A percentile compares a stretch with the other conserved stretches of the same genome.
phyloP scores from a whole-genome alignment of 2,888 invertebrate species.

The Diachrysia chrysitis region DNA sequence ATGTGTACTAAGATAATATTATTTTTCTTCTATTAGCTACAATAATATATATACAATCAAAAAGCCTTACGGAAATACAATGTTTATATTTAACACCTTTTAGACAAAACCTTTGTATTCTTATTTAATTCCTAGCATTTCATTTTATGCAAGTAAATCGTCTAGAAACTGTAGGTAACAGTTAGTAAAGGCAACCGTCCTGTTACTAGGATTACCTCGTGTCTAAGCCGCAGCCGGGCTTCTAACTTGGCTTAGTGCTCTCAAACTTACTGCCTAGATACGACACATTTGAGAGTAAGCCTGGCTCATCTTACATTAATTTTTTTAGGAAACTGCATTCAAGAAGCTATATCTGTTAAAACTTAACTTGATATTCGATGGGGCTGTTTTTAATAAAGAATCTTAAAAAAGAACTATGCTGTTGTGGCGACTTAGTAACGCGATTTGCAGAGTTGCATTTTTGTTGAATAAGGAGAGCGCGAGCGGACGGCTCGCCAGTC shows the following conservation, averaged over 20 bases:
- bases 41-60: no score
- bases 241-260: constrained; percentile 47
- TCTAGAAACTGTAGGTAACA: neutral
- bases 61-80: no score
- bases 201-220: constrained; percentile 30
- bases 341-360: constrained; percentile 20
- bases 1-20: no score
- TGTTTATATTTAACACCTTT: no score
- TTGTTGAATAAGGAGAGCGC: no score
- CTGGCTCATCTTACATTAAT: constrained; percentile 13
- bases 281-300: constrained; percentile 27
- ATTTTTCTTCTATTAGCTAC: no score
- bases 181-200: constrained; percentile 2
- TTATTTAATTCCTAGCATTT: no score
- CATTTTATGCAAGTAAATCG: neutral
- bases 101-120: no score
- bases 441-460: no score
- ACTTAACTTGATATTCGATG: constrained; percentile 12
- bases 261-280: constrained; percentile 50
- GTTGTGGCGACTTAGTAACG: no score
- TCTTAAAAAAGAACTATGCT: no score
- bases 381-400: neutral
- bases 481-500: no score
- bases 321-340: constrained; percentile 28
- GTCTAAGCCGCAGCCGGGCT: constrained; percentile 32